Base-by-base conservation (phyloP, 2,113 vertebrate genomes). In the Amazona guildingii region DNA sequence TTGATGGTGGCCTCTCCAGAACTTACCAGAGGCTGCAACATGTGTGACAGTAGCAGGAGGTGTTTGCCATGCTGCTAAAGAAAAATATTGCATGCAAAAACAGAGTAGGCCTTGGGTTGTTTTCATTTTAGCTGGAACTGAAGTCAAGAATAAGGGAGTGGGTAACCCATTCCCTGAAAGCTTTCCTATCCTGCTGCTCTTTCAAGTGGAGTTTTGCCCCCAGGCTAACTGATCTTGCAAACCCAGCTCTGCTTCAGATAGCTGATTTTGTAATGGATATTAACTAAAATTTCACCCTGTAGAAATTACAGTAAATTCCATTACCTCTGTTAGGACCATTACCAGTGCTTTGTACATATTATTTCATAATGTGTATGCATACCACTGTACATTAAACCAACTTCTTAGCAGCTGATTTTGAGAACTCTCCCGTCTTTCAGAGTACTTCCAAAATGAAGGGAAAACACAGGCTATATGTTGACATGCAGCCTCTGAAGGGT, bases 401-500 rank as follows among this genome's bases (percentile, higher is more conserved):
- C 12, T 57, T 86, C 88, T 89, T 80, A 90, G 72, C 37, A 67
- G 49, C 78, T 29, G 63, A 49, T 86, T 69, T 94, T 87, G 72
- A 78, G 44, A 87, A 19, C 7, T 52, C 28, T 77, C 51, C 54
- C 82, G 57, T 44, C 52, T 83, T 97, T 94, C 59, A 82, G n/a
- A 94, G n/a, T 62, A 21, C 49, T 62, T 76, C 41, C 28, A 90
- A 95, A 96, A 75, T 11, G 25, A 90, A 89, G 70, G 39, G 52
- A 80, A 96, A 85, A 19, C 48, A 59, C 10, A 16, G 67, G 33
- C 29, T 62, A 35, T 66, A n/a, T 61, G 90, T 12, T 55, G 57
- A 78, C 80, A 63, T 29, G 29, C 67, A 77, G 76, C 21, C 48
- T 94, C 83, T 90, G 68, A 97, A 97, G 96, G 90, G 97, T 97